Evolutionary conservation across 2,113 vertebrate genomes (phyloP).

Genomic region (Laterallus jamaicensis): DNA sequence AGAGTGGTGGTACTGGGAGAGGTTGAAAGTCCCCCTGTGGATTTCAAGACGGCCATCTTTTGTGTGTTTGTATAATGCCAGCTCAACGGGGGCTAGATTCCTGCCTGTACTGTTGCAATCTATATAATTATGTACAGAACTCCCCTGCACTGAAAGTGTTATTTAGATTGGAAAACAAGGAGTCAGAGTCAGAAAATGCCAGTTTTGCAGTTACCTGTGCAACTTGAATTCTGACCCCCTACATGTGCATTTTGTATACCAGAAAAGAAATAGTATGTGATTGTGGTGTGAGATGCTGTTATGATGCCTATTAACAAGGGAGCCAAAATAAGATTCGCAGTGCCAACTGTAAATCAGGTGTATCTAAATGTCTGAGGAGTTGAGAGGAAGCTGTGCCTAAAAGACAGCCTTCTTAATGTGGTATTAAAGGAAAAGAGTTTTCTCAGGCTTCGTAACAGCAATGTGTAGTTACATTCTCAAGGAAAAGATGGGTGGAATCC

Average conservation of each 20-base stretch:
- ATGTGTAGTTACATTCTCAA: background rate
- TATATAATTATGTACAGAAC: background rate
- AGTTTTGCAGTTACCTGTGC: background rate
- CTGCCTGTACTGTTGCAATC: background rate
- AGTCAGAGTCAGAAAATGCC: background rate
- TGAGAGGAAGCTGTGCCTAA: background rate
- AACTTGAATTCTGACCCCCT: background rate
- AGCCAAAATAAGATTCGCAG: background rate
- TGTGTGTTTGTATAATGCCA: background rate
- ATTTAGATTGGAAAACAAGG: background rate
- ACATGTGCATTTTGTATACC: accelerated
- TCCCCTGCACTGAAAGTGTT: background rate
- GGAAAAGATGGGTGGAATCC: background rate
- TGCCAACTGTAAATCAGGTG: background rate
- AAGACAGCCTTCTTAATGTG: background rate
- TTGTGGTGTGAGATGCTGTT: background rate
- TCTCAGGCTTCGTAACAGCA: background rate
- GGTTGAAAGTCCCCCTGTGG: background rate
- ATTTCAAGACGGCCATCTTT: background rate
- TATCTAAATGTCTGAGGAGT: background rate
- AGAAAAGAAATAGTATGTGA: background rate
- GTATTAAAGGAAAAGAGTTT: background rate
- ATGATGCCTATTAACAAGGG: background rate
- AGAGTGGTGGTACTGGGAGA: background rate
- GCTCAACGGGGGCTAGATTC: background rate